phyloP scores from a whole-genome alignment of 2,113 vertebrate genomes.

The Oreocharis arfaki region DNA sequence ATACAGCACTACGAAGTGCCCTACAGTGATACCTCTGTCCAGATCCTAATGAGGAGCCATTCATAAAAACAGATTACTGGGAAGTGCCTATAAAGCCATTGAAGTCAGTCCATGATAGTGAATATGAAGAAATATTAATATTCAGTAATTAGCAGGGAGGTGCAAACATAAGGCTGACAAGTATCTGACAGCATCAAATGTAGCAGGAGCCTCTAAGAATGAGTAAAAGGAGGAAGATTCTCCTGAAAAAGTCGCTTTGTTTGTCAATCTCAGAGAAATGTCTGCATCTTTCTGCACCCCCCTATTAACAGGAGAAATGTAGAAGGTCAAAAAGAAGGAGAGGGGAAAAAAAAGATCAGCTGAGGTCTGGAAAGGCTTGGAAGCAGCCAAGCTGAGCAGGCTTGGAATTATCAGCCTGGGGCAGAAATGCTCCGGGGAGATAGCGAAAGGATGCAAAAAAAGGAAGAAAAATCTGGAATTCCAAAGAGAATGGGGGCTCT shows the following conservation, averaged over 20 bases:
- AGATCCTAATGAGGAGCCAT: not conserved
- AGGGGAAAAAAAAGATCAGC: not conserved
- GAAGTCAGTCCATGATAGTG: not conserved
- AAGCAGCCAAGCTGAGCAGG: not conserved
- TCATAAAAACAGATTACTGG: not conserved
- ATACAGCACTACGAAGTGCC: not conserved
- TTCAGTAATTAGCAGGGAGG: not conserved
- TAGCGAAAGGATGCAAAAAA: not conserved
- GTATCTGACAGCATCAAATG: not conserved
- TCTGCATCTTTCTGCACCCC: not conserved
- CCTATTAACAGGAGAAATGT: not conserved
- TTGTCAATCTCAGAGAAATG: not conserved
- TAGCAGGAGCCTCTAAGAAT: not conserved
- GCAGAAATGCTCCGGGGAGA: not conserved
- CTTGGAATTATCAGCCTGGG: not conserved
- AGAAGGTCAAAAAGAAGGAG: not conserved
- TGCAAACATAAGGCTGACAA: not conserved
- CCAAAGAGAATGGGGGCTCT: not conserved
- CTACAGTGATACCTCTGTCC: not conserved
- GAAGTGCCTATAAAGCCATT: not conserved
- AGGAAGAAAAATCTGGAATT: not conserved
- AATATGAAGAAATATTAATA: not conserved
- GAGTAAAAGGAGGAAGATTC: not conserved
- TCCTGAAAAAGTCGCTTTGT: not conserved
- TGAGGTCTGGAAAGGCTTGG: not conserved